phyloP scores from a whole-genome alignment of 2,113 vertebrate genomes.

The Hippolais icterina region DNA sequence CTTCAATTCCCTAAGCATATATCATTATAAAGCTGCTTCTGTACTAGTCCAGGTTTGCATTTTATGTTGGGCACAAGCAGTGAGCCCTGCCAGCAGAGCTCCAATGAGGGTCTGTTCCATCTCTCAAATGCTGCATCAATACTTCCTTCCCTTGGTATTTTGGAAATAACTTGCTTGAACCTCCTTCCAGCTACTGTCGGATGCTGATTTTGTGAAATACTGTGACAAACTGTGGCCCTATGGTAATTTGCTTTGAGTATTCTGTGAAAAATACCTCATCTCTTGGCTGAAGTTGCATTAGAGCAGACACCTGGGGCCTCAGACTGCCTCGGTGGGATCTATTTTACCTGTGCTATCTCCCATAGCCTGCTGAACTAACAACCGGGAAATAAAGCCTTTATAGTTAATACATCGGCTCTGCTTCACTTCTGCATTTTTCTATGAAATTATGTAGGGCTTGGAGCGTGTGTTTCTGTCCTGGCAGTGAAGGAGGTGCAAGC shows the following conservation, averaged over 20 bases:
- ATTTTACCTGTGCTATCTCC: not conserved
- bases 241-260: not conserved
- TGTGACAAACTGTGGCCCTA: not conserved
- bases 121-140: not conserved
- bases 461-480: not conserved
- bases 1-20: not conserved
- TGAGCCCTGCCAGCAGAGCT: not conserved
- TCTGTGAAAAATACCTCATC: not conserved
- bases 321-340: no score
- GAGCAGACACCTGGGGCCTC: not conserved
- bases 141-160: not conserved
- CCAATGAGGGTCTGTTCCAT: rapidly evolving
- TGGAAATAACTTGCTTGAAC: not conserved
- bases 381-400: not conserved
- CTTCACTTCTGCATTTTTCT: not conserved
- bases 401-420: not conserved
- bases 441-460: not conserved
- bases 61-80: not conserved
- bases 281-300: not conserved
- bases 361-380: not conserved
- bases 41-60: not conserved
- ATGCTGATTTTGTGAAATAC: not conserved
- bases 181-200: not conserved
- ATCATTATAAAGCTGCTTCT: not conserved
- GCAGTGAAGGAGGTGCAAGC: not conserved